Percentiles rank a stretch among this genome's conserved stretches.
Evolutionary conservation across 2,113 vertebrate genomes (phyloP).

Genomic region (Microtus ochrogaster): DNA sequence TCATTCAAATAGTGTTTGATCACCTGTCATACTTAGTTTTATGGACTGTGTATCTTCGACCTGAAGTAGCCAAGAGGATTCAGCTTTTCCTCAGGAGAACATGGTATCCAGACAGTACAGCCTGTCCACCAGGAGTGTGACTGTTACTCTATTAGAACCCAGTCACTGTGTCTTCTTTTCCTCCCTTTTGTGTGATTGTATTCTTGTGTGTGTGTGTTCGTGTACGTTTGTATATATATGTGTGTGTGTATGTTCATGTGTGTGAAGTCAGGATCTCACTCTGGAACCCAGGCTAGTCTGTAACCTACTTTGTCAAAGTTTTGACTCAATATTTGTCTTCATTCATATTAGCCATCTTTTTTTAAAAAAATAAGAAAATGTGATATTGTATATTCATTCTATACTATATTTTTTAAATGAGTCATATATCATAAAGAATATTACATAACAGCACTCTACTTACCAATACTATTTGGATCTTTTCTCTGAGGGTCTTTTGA

Average conservation of each 20-base stretch:
- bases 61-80: background rate
- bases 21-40: background rate
- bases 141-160: background rate
- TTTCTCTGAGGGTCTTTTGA: background rate
- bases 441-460: background rate
- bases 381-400: background rate
- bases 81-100: background rate
- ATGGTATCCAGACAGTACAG: background rate
- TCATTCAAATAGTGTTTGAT: background rate
- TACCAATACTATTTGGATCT: background rate
- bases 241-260: background rate
- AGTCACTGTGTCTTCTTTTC: background rate
- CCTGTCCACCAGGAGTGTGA: background rate
- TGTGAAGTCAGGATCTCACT: background rate
- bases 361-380: background rate
- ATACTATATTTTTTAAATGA: background rate
- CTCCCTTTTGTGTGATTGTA: background rate
- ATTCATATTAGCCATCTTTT: background rate
- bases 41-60: background rate
- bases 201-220: background rate
- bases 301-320: background rate
- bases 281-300: background rate
- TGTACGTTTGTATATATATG: background rate
- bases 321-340: background rate
- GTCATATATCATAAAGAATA: background rate